Base-by-base conservation (phyloP, 1,140 invertebrate species). In the Hermetia illucens region DNA sequence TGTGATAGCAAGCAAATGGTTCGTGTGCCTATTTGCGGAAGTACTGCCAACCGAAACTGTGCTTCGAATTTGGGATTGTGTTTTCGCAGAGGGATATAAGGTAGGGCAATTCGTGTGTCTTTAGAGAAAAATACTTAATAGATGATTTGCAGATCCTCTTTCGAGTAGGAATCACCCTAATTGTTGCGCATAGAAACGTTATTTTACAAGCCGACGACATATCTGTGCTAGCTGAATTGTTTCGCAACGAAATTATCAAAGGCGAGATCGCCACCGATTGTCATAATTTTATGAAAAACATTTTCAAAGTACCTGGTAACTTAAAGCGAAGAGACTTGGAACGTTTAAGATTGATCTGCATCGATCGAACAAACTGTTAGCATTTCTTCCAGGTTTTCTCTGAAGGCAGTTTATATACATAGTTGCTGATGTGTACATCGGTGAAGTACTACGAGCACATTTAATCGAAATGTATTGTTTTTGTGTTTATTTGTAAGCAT, bases 21-120 rank as follows among this genome's bases (percentile, higher is more conserved):
- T 94, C 61, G 79, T 94, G 46, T 94, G 90, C 56, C 63, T 92
- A 6, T 93, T 82, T 62, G 83, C 82, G 32, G 90, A 94, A 67
- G 86, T 92, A 40, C 66, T 93, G 35, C 89, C 88, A 10, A 79
- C 82, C 40, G 89, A 94, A 72, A 93, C 89, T 20, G 85, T 89
- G 22, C 61, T 93, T 3, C 68, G 90, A 49, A 82, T 94, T 55
- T 93, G 91, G 91, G 92, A 97, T 61, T 92, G 88, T 51, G 64
- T 96, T 29, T 92, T 96, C 61, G 82, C 86, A 46, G 91, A 95
- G 65, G 91, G 92, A 16, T 82, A 79, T 25, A 95, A 91, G 59
- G 71, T 83, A 41, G 58, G 20, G 9, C 29, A 10, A 34, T 18
- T 36, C 2, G 13, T 10, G 15, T 13, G 21, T 5, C 25, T 36